Evolutionary conservation across 2,797 vertebrate genomes (phyloP).

Genomic region (Semotilus atromaculatus): DNA sequence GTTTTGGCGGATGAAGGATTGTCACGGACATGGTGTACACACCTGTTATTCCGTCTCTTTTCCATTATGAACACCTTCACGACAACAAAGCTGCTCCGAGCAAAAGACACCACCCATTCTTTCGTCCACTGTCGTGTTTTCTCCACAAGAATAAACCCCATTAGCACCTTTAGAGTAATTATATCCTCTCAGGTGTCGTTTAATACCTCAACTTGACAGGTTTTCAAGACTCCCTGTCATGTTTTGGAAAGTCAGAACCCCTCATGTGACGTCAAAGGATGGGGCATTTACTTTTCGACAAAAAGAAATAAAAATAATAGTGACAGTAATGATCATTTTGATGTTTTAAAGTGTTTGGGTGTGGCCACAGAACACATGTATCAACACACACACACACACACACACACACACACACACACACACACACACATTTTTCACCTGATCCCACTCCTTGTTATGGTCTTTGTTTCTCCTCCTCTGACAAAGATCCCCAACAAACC

Average conservation of each 20-base stretch:
- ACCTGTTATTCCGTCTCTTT: constrained; percentile 64
- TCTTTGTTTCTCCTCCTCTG: constrained; percentile 63
- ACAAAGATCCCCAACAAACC: constrained; percentile 65
- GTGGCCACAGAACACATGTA: constrained; percentile 50
- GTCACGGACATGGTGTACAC: constrained; percentile 58
- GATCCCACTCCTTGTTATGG: constrained; percentile 56
- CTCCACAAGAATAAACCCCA: constrained; percentile 75
- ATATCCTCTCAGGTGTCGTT: constrained; percentile 79
- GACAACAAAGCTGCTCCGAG: constrained; percentile 60
- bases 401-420: constrained; percentile 2
- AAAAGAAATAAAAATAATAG: constrained; percentile 16
- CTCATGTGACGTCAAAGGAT: constrained; percentile 53
- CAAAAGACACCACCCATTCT: constrained; percentile 65
- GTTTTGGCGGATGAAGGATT: constrained; percentile 67
- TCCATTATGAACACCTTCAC: constrained; percentile 62
- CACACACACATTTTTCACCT: constrained; percentile 54
- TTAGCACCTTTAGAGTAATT: constrained; percentile 81
- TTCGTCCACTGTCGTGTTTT: constrained; percentile 58
- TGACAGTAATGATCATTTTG: constrained; percentile 26
- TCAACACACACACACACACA: background rate
- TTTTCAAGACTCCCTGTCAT: constrained; percentile 64
- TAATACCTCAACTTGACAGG: constrained; percentile 68
- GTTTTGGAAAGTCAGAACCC: constrained; percentile 60
- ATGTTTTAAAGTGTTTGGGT: constrained; percentile 36
- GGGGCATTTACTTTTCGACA: constrained; percentile 43